A percentile compares a stretch with the other conserved stretches of the same genome.
phyloP scores from a whole-genome alignment of 2,888 invertebrate species.

The Himalopsyche anomala region DNA sequence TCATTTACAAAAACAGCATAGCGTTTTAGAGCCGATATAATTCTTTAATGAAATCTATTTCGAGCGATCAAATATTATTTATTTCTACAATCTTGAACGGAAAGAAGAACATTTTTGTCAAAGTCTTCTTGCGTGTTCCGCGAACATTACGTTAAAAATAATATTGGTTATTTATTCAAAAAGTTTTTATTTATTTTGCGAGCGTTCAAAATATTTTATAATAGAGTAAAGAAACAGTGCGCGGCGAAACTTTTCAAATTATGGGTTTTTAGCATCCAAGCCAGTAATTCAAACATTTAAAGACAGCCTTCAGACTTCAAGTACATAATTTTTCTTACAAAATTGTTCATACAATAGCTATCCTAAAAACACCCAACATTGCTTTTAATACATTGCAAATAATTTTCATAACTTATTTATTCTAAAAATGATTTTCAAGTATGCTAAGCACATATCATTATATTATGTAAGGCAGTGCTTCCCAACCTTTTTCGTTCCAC shows the following conservation, averaged over 20 bases:
- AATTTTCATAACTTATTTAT: too few species aligned
- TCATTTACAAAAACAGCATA: too few species aligned
- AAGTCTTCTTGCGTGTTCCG: neutral
- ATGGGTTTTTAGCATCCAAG: constrained; percentile 32
- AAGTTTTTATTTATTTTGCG: constrained; percentile 33
- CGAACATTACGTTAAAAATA: constrained; percentile 15
- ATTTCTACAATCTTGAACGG: neutral
- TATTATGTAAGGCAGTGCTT: too few species aligned
- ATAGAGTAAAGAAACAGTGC: constrained; percentile 12
- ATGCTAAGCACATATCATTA: too few species aligned
- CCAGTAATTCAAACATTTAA: constrained; percentile 35
- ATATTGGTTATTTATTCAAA: constrained; percentile 32
- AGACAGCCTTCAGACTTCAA: constrained; percentile 12
- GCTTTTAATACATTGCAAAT: too few species aligned
- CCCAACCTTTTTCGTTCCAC: too few species aligned
- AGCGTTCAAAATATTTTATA: constrained; percentile 28
- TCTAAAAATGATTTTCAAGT: too few species aligned
- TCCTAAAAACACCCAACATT: too few species aligned
- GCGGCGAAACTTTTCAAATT: constrained; percentile 24
- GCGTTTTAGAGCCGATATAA: too few species aligned
- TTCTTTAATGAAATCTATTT: too few species aligned
- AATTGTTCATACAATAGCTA: too few species aligned
- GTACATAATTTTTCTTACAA: neutral
- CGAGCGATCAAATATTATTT: too few species aligned
- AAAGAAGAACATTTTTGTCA: neutral